Evolutionary conservation across 2,888 invertebrate genomes (phyloP), one percentile per base, ranked within the genome.

Genomic region (Hydrotaea diabolus): DNA sequence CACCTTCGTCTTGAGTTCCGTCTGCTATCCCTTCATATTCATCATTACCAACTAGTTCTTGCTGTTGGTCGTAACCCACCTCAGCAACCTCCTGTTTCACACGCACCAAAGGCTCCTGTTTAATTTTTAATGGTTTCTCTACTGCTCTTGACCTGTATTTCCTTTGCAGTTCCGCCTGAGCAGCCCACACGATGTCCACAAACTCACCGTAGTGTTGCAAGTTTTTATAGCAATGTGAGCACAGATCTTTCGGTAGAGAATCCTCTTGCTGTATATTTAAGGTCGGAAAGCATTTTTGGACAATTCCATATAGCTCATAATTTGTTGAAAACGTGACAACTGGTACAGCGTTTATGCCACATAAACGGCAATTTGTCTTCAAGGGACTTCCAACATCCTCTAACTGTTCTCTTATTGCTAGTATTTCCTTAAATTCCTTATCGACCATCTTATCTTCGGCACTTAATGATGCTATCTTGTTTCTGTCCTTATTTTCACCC

Each of bases 271-370:
- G 89, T 36, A 92, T 91, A 76, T 92, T 92, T 0, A 92, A 85
- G 0, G 92, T 91, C 7, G 92, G 92, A 82, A 92, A 92, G 72
- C 92, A 92, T 85, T 92, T 91, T 74, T 92, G 91, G 36, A 92
- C 89, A 90, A 92, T 90, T 9, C 90, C 90, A 73, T 90, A 92
- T 0, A 92, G 87, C 86, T 92, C 92, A 26, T 90, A 91, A 71
- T 91, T 92, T 13, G 89, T 90, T 0, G 91, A 89, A 53, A 92
- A 92, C 0, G 91, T 90, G 0, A 90, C 90, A 0, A 86, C 89
- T 74, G 86, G 87, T 2, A 87, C 83, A 3, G 90, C 89, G 0
- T 86, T 82, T 0, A 87, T 80, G 0, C 92, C 92, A 71, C 92
- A 92, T 31, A 92, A 89, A 0, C 92, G 90, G 46, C 92, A 92